Evolutionary conservation across 2,113 vertebrate species (phyloP), one percentile per base, ranked within the genome.

Genomic region (Octodon degus): DNA sequence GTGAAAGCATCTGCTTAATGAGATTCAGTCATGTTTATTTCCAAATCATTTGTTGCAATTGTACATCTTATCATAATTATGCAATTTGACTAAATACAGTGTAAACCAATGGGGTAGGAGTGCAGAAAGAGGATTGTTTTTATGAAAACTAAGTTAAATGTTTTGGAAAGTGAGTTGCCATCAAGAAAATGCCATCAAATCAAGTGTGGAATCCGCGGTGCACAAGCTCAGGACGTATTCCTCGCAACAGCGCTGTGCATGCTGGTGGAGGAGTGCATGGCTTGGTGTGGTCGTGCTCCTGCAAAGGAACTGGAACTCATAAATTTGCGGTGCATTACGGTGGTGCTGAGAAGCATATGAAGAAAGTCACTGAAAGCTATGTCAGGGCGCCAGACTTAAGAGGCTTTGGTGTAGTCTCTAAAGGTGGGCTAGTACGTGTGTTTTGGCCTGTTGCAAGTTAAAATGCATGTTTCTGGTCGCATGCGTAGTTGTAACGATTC

Each of bases 261-360:
- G 27, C 8, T 32, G 0, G 20, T 13, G 7, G 74, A 37, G 7
- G 74, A 37, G 20, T 19, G 8, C 11, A 1, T 22, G 67, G 12
- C 22, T 76, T 32, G 11, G 4, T 12, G 7, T 24, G 24, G 17
- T n/a, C 6, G 1, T 8, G 27, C n/a, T 4, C 1, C 10, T 25
- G 9, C 40, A 40, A 84, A 62, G 24, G 50, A 43, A 30, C 6
- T 0, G 30, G 14, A 5, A 34, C 19, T 50, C 1, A 5, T 3
- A 30, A 25, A 40, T 16, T 25, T 20, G 2, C 13, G 5, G 8
- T 0, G 0, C 37, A 16, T 34, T 4, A 2, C 1, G 0, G 25
- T 0, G 14, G 55, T 0, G 30, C 24, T 0, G 1, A 40, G 63
- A 70, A 32, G 20, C 1, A 50, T 37, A 4, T 5, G 50, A 25